Base-by-base conservation (phyloP, 2,113 vertebrate species). In the Anseranas semipalmata region DNA sequence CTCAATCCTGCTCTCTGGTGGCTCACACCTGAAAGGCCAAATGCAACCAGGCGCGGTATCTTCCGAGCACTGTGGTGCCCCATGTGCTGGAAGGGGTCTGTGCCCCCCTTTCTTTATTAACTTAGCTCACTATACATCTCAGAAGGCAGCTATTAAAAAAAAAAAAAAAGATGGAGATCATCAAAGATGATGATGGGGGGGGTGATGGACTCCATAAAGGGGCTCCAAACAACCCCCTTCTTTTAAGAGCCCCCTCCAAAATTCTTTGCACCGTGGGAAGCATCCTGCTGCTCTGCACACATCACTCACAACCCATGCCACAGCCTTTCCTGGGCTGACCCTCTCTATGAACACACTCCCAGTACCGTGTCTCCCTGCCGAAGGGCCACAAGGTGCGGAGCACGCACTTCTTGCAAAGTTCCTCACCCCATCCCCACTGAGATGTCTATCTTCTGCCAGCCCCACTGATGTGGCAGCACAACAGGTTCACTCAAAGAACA, bases 1-100 rank as follows among this genome's bases (percentile, higher is more conserved):
- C 93, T 97, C 96, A 75, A 45, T 39, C 87, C 95, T 87, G 91
- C 97, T 92, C 96, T 93, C 96, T 97, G 93, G 76, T 91, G 97
- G 94, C 45, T 87, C 48, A 6, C 37, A 46, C 1, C 22, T 2
- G 33, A 73, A 56, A 72, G 7, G 27, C 71, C 37, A 30, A 43
- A 22, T 0, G 3, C 56, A 39, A 4, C 41, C 80, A 45, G 52
- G 55, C 21, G n/a, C 2, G 3, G 7, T 2, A 33, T 11, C 62
- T 43, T 33, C 66, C 3, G 0, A 20, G 28, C 73, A 11, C 25
- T 8, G 5, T 5, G 28, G 0, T 71, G 10, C 32, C 33, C 1
- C 28, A 6, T 5, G 67, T 22, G 2, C n/a, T 43, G n/a, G 17
- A 35, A 81, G 55, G 4, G 8, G 21, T 13, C 78, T 25, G 15